Percentiles rank a stretch among this genome's conserved stretches.
phyloP scores from a whole-genome alignment of 2,888 invertebrate genomes.

The Polyploca ridens region DNA sequence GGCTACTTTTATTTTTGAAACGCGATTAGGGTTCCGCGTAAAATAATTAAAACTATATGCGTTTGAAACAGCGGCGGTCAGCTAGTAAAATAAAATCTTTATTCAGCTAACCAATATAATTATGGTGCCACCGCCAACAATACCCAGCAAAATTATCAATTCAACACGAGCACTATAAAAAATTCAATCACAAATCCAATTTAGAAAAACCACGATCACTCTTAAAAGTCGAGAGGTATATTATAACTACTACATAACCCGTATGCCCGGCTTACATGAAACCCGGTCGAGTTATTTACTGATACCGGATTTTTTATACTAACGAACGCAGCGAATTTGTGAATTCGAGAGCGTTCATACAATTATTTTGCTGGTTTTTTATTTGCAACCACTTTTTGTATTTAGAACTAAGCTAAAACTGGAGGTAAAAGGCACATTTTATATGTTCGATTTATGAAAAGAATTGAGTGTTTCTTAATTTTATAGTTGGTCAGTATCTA shows the following conservation, averaged over 20 bases:
- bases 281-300: not conserved
- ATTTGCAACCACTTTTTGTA: not conserved
- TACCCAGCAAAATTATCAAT: no score
- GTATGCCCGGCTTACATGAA: not conserved
- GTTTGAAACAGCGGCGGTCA: no score
- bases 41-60: no score
- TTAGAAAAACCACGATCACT: not conserved
- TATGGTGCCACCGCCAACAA: no score
- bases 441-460: no score
- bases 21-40: no score
- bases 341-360: not conserved
- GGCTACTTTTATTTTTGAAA: no score
- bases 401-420: not conserved
- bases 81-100: no score
- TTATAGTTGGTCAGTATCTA: no score
- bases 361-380: not conserved
- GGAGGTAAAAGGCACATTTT: not conserved
- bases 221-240: not conserved
- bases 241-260: not conserved
- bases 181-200: not conserved
- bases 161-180: not conserved
- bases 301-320: not conserved
- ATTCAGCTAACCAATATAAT: no score
- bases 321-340: not conserved
- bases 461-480: no score